These are phyloP conservation scores for Drosophila paracracens DNA, from an alignment of 2,888 invertebrate genomes.

Conservation along the genomic window DNA sequence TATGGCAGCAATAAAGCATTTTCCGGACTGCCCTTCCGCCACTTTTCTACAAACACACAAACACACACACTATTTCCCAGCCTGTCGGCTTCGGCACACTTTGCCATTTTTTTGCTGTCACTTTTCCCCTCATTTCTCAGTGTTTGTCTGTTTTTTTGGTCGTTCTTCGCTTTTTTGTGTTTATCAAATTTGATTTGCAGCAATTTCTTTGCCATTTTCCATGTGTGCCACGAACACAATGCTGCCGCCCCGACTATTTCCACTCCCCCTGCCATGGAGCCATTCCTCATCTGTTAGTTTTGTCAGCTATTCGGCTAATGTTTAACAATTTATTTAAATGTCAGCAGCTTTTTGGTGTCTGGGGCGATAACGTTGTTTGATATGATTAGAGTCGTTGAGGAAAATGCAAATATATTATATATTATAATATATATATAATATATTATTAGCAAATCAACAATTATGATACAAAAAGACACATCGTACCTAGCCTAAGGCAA, in stretches of 20 bases:
- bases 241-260: slow-evolving; percentile 50
- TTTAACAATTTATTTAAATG: slow-evolving; percentile 78
- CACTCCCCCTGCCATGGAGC: slow-evolving; percentile 2
- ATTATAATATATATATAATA: too few species aligned
- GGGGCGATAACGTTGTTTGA: slow-evolving; percentile 41
- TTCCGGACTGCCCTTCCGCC: slow-evolving; percentile 61
- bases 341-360: slow-evolving; percentile 64
- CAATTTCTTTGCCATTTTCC: slow-evolving; percentile 79
- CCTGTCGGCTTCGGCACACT: slow-evolving; percentile 74
- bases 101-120: slow-evolving; percentile 79
- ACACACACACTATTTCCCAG: slow-evolving; percentile 37
- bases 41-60: slow-evolving; percentile 20
- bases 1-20: slow-evolving; percentile 83
- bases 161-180: slow-evolving; percentile 51
- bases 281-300: slow-evolving; percentile 64
- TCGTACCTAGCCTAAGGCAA: neutral
- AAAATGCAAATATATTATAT: slow-evolving; percentile 1
- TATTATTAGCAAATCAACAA: fast-evolving
- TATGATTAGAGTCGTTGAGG: slow-evolving; percentile 5
- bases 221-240: slow-evolving; percentile 47
- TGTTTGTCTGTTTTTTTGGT: slow-evolving; percentile 42
- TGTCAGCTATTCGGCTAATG: slow-evolving; percentile 64
- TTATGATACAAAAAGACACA: neutral
- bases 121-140: slow-evolving; percentile 64
- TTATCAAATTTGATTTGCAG: slow-evolving; percentile 82